phyloP scores from a whole-genome alignment of 1,140 invertebrate genomes.

The Laupala kohalensis region DNA sequence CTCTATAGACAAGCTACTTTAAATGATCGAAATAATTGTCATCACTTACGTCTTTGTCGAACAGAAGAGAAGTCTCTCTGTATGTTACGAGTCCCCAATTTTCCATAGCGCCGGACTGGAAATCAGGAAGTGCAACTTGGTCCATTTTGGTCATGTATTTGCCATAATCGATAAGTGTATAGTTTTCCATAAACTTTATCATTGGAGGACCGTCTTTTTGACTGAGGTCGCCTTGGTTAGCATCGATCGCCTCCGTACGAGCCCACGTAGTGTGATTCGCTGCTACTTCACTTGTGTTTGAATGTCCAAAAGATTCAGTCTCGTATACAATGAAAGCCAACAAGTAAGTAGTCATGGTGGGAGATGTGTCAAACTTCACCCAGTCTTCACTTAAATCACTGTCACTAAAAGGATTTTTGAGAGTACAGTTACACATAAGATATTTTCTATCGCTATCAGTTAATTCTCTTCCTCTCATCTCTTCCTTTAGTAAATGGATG shows the following conservation, averaged over 20 bases:
- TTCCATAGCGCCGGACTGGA: conserved; percentile 52
- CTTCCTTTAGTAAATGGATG: too few species aligned
- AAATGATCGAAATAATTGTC: too few species aligned
- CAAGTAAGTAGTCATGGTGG: conserved; percentile 21
- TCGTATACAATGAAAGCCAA: conserved; percentile 13
- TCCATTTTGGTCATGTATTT: conserved; percentile 31
- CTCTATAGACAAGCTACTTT: too few species aligned
- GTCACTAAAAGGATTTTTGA: too few species aligned
- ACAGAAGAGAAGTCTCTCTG: conserved; percentile 22
- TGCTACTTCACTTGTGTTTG: background rate
- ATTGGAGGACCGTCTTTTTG: background rate
- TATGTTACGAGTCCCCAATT: conserved; percentile 54
- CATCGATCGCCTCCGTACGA: background rate
- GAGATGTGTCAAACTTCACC: conserved; percentile 18
- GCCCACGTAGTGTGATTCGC: background rate
- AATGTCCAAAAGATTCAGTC: background rate
- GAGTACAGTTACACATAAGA: too few species aligned
- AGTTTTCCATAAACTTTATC: background rate
- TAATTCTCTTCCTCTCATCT: too few species aligned
- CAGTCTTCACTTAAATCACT: too few species aligned
- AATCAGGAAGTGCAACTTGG: conserved; percentile 56
- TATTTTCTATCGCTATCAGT: too few species aligned
- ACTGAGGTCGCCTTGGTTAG: background rate
- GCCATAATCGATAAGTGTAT: background rate
- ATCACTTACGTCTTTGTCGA: background rate